Base-by-base conservation (phyloP, 2,888 invertebrate genomes). In the Drosophila merina region DNA sequence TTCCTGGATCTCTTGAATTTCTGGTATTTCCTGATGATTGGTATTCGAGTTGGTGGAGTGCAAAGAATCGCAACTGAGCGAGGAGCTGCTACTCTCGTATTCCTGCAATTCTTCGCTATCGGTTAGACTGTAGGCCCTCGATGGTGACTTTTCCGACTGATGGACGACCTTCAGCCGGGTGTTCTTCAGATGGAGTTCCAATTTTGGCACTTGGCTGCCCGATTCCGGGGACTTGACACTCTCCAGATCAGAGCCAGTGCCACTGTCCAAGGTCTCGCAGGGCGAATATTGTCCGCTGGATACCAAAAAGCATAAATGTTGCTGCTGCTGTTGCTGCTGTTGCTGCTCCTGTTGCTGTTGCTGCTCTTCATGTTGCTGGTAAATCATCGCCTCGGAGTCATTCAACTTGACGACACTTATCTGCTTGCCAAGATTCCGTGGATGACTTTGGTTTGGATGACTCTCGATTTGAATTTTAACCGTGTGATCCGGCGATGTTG, bases 241-340 rank as follows among this genome's bases (percentile, higher is more conserved):
- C 67, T 96, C 96, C 81, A 96, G 93, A 91, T 96, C 96, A 90
- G 96, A 96, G 92, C 96, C 96, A 36, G 96, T 96, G 48, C 96
- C 96, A 64, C 96, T 96, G 91, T 96, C 96, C 72, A 96, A 90
- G 0, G 96, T 96, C 87, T 96, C 96, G 73, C 91, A 96, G 0
- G 96, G 96, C 31, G 96, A 96, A 86, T 96, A 95, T 88, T 96
- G 96, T 1, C 96, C 96, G 88, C 96, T 96, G 52, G 95, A 95
- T 94, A 95, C 95, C 58, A 95, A 83, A 60, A 89, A 91, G 67
- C 90, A 92, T 10, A 90, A 78, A 77, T 90, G 90, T 55, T 88
- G 88, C 9, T 12, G 57, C 12, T 38, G 40, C 20, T 40, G 42
- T 33, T 44, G 12, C 20, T 8, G 26, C 66, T 76, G 52, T 74